Base-by-base conservation (phyloP, 2,888 invertebrate genomes). In the Eristalinus aeneus region DNA sequence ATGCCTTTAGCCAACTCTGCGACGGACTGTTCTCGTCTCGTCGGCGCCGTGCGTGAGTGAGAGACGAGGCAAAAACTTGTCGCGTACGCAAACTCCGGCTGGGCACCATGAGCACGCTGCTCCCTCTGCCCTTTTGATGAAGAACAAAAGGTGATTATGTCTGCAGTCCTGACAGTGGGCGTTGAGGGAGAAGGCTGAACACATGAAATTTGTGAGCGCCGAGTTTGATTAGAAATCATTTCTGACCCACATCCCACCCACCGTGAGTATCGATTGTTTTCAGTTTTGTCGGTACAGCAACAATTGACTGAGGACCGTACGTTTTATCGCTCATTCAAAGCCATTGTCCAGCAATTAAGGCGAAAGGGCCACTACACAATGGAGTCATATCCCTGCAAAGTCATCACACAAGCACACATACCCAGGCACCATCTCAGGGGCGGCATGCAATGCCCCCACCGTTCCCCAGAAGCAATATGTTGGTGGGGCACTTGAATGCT, bases 291-390 rank as follows among this genome's bases (percentile, higher is more conserved):
- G 16, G 64, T 64, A 64, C 68, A 69, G 58, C 73, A 79, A 84
- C 83, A 85, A 80, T 34, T 20, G 61, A 80, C 75, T 34, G n/a
- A 76, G 76, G 65, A 82, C 56, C 67, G 46, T 76, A 76, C 85
- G 72, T 60, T 85, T 75, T 81, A 85, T 80, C 81, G 72, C 76
- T 79, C 79, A 74, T 68, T 72, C 81, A 72, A 64, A 81, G 74
- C 82, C 58, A 71, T 86, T 86, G 86, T 86, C 69, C 82, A 69
- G 77, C 86, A 86, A 86, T 86, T 86, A 86, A 73, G 81, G 76
- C 76, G 22, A 76, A 76, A 58, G 63, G 63, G 39, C 67, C 72
- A 76, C 81, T 68, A 85, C 68, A 85, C 68, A 85, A 85, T 72
- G 11, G 81, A 81, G 68, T 64, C 60, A 76, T 63, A 85, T 81